Base-by-base conservation (phyloP, 2,888 invertebrate species). In the Pterobdella sp. region DNA sequence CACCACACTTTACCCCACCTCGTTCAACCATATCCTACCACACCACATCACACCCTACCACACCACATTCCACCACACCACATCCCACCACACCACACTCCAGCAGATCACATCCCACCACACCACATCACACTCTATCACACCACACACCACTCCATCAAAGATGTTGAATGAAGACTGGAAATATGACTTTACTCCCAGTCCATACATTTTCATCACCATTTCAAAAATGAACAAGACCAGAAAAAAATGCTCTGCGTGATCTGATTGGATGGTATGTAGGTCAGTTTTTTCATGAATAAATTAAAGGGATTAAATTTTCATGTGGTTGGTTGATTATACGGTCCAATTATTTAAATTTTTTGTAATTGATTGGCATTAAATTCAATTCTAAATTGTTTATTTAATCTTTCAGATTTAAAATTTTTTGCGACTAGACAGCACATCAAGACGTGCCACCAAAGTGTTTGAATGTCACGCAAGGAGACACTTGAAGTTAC, bases 131-230 rank as follows among this genome's bases (percentile, higher is more conserved):
- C 42, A 42, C 18, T 42, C 10, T 42, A 18, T 18, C 18, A 10
- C 35, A 67, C 10, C 1, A n/a, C n/a, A n/a, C 86, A 98, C 98
- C 81, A 97, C 93, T 87, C 97, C 97, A 88, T 99, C 98, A 87
- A 98, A 98, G 81, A 95, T 92, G 87, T 99, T 98, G 88, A 98
- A 98, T 81, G 96, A 93, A 79, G 96, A 97, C 86, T 94, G 94
- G 87, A 97, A 97, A 87, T 99, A 99, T 81, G 93, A 92, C 81
- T 94, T 89, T 79, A 94, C 92, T 80, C 98, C 97, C 83, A 98
- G 88, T 79, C 97, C 97, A 86, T 98, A 98, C 90, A 98, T 91
- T 86, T 98, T 98, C 83, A 99, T 89, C 86, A 94, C 90, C 96
- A 98, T 97, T 87, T 99, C 98, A 10, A 69, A 89, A 90, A 98